Conservation (phyloP, 2,113 vertebrate genomes). For the Protomyctophum bolini region DNA sequence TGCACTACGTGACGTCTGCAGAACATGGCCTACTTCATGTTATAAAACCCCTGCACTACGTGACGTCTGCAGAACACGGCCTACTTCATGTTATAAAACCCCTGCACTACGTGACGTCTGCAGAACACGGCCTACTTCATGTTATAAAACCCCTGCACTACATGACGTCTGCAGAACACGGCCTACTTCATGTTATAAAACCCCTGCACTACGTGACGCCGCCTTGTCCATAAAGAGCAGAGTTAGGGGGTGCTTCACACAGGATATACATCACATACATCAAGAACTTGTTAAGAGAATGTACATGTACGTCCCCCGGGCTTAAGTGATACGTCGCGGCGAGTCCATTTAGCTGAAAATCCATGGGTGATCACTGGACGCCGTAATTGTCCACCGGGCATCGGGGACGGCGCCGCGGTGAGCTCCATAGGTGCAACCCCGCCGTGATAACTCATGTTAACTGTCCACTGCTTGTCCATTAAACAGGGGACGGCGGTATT, state of each 20-base stretch:
- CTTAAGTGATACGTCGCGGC: conserved; percentile 63
- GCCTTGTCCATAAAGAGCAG: conserved; percentile 68
- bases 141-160: too few relatives aligned
- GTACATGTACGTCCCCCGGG: conserved; percentile 67
- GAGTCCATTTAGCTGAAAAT: conserved; percentile 71
- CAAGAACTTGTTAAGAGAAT: conserved; percentile 73
- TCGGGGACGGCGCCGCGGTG: conserved; percentile 48
- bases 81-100: conserved; percentile 72
- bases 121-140: too few relatives aligned
- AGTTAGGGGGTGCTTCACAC: conserved; percentile 66
- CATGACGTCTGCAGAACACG: conserved; percentile 48
- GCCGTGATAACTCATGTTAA: conserved; percentile 71
- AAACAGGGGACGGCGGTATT: conserved; percentile 43
- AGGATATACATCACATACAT: conserved; percentile 72
- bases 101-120: conserved; percentile 44
- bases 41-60: too few relatives aligned
- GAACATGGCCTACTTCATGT: too few relatives aligned
- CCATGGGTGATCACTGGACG: conserved; percentile 62
- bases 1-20: too few relatives aligned
- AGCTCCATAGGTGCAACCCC: conserved; percentile 51
- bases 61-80: conserved; percentile 38
- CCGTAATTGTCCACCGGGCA: conserved; percentile 69
- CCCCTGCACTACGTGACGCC: conserved; percentile 49
- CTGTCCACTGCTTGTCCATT: conserved; percentile 61
- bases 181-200: conserved; percentile 71